Evolutionary conservation across 2,113 vertebrate species (phyloP).

Genomic region (Ochotona curzoniae): DNA sequence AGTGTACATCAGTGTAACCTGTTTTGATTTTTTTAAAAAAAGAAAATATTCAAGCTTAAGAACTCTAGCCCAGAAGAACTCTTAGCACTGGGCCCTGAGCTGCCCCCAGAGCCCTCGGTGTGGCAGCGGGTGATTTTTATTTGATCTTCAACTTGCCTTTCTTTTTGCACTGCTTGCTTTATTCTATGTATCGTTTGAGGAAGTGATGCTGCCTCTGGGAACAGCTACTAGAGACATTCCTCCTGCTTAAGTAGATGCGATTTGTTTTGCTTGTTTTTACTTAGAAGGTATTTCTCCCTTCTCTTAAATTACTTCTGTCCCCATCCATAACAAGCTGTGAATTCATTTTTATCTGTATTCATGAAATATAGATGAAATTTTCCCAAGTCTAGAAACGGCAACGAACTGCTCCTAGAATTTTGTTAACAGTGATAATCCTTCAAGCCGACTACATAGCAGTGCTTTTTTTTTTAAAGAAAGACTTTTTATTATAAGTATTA

Average conservation of each 20-base stretch:
- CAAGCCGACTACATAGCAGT: conserved; percentile 35
- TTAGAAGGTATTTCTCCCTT: conserved; percentile 61
- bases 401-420: conserved; percentile 39
- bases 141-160: conserved; percentile 19
- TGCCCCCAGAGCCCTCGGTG: background rate
- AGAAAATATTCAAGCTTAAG: background rate
- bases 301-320: conserved; percentile 65
- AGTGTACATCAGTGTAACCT: background rate
- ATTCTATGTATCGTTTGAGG: conserved; percentile 40
- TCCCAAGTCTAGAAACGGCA: conserved; percentile 68
- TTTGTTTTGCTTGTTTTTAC: conserved; percentile 66
- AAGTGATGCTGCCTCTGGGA: conserved; percentile 55
- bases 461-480: background rate
- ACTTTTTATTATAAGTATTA: background rate
- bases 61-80: background rate
- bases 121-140: background rate
- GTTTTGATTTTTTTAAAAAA: background rate
- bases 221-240: background rate
- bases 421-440: background rate
- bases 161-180: background rate
- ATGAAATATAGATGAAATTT: conserved; percentile 77
- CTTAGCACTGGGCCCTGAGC: background rate
- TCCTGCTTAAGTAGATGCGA: conserved; percentile 54
- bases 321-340: conserved; percentile 71
- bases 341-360: conserved; percentile 67